Base-by-base conservation (phyloP, 2,113 vertebrate species). In the Engraulis encrasicolus region DNA sequence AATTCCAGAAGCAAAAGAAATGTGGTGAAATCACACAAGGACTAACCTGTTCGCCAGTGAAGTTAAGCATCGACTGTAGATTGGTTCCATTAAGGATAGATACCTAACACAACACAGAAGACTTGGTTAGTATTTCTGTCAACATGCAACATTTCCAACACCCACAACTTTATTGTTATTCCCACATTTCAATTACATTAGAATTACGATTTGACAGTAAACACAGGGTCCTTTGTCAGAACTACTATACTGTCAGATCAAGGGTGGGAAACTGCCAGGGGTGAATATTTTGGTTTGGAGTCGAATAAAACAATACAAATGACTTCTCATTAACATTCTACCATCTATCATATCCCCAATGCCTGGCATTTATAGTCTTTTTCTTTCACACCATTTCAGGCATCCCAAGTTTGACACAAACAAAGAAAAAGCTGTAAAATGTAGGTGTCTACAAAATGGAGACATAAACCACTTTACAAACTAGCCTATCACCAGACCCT, bases 11-110 rank as follows among this genome's bases (percentile, higher is more conserved):
- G 34, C 1, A 34, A 1, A 2, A 34, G 2, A 71, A 71, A 15
- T 3, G 40, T 3, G 61, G 27, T 34, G 27, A 71, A 15, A 71
- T 71, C 15, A 0, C 61, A 23, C 66, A n/a, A n/a, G n/a, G n/a
- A 91, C 95, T 94, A 83, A 98, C 97, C 96, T 98, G 97, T 89
- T 97, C 97, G 49, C 97, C 97, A 50, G 95, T 96, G 92, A 95
- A 96, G 86, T 95, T 96, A 84, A 96, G 94, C 83, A 98, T 90
- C 15, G 93, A 94, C 54, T 88, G 94, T 87, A 98, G 90, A 48
- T 71, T 71, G 27, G 94, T 96, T 82, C 96, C 96, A 49, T 97
- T 97, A 49, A 98, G 91, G 89, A 98, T 91, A 23, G 95, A 96
- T 88, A 98, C 97, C 97, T 98, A 92, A 4, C 61, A 71, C 31